These are phyloP conservation scores for Drosophila simulans DNA, from an alignment of 1,140 invertebrate genomes.

Conservation along the genomic window DNA sequence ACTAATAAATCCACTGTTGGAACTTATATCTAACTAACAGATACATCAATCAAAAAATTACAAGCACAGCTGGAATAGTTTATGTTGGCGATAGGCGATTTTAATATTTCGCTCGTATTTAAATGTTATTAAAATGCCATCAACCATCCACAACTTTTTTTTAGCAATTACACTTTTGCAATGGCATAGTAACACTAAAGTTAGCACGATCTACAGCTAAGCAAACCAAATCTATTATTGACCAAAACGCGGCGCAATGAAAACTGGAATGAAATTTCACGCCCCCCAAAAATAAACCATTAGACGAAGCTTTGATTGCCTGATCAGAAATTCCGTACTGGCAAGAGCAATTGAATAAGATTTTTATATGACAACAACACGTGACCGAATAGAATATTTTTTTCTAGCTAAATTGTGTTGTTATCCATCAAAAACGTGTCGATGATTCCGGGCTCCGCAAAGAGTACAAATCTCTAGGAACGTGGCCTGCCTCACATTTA, in stretches of 20 bases:
- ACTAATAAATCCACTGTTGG: too few relatives aligned
- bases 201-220: neutral
- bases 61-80: too few relatives aligned
- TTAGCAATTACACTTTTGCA: neutral
- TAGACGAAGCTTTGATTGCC: slow-evolving; percentile 29
- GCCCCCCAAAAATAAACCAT: neutral
- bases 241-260: neutral
- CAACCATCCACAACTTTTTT: neutral
- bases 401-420: slow-evolving; percentile 34
- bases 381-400: slow-evolving; percentile 40
- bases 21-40: too few relatives aligned
- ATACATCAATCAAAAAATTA: too few relatives aligned
- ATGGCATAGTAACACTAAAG: slow-evolving; percentile 4
- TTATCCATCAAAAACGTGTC: slow-evolving; percentile 50
- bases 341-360: slow-evolving; percentile 44
- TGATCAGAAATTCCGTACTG: slow-evolving; percentile 46
- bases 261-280: slow-evolving; percentile 8
- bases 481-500: slow-evolving; percentile 59
- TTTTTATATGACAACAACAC: slow-evolving; percentile 58
- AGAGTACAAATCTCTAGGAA: slow-evolving; percentile 28
- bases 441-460: slow-evolving; percentile 31
- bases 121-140: neutral
- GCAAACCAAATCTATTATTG: slow-evolving; percentile 11
- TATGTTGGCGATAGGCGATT: too few relatives aligned
- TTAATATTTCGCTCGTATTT: neutral